Percentiles rank a stretch among this genome's conserved stretches.
These are phyloP conservation scores for Actenoides lindsayi DNA, from an alignment of 2,113 vertebrate species.

Conservation along the genomic window DNA sequence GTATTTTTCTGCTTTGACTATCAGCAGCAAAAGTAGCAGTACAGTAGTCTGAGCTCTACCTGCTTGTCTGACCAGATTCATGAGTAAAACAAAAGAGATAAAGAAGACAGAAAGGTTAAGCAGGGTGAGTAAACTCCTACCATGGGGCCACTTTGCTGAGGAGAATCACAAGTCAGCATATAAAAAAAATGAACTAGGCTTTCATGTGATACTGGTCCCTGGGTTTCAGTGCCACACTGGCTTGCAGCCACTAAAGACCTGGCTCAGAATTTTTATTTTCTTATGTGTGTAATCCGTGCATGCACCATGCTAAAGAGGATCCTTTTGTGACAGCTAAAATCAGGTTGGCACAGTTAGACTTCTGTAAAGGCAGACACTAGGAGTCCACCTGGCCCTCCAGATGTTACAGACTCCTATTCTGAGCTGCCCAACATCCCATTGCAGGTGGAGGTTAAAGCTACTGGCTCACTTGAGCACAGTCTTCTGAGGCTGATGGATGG, in stretches of 20 bases:
- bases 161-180: neutral
- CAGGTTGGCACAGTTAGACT: neutral
- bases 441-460: neutral
- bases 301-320: neutral
- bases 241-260: neutral
- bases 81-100: neutral
- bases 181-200: neutral
- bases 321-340: neutral
- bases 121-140: neutral
- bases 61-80: neutral
- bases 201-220: neutral
- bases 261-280: neutral
- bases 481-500: neutral
- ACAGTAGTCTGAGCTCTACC: neutral
- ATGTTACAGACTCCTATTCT: neutral
- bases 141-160: neutral
- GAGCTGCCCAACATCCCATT: neutral
- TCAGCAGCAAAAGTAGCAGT: neutral
- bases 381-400: neutral
- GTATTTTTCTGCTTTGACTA: neutral
- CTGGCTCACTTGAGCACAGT: neutral
- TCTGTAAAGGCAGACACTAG: neutral
- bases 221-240: neutral
- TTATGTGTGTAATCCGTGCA: neutral
- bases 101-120: neutral